Evolutionary conservation across 2,113 vertebrate species (phyloP).

Genomic region (Ornithorhynchus anatinus): DNA sequence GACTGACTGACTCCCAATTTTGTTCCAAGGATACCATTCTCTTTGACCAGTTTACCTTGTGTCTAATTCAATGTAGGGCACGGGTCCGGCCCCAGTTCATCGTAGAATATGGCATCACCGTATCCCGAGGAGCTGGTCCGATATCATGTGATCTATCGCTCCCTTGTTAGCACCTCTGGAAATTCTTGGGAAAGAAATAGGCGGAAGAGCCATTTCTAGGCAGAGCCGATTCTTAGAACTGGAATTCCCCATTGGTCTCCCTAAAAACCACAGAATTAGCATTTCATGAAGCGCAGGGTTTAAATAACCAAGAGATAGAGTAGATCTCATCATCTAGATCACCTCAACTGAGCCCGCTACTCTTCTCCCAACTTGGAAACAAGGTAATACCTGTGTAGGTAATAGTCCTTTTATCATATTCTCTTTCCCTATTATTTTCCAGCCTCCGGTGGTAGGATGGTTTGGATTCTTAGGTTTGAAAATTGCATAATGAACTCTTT

Average conservation of each 20-base stretch:
- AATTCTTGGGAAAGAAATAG: conserved; percentile 21
- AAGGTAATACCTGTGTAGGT: conserved; percentile 32
- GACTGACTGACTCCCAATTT: too few relatives aligned
- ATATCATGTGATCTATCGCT: background rate
- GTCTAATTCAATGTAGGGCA: too few relatives aligned
- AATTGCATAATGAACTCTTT: too few relatives aligned
- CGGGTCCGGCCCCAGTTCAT: too few relatives aligned
- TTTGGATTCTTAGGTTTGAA: too few relatives aligned
- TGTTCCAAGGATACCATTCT: too few relatives aligned
- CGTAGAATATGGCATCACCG: background rate
- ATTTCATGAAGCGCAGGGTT: conserved; percentile 9
- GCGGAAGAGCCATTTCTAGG: conserved; percentile 26
- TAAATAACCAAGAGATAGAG: conserved; percentile 22
- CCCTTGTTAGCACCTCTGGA: conserved; percentile 13
- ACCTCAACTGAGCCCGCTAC: background rate
- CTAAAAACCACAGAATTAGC: conserved; percentile 42
- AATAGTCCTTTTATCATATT: background rate
- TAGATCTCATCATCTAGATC: background rate
- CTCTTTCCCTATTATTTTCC: background rate
- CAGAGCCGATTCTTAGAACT: conserved; percentile 38
- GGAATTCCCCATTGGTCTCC: background rate
- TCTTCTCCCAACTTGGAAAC: background rate
- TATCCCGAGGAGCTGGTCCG: background rate
- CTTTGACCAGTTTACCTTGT: too few relatives aligned
- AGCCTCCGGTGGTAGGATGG: background rate